These are phyloP conservation scores for Cyprinella venusta DNA, from an alignment of 2,797 vertebrate species.

Conservation along the genomic window DNA sequence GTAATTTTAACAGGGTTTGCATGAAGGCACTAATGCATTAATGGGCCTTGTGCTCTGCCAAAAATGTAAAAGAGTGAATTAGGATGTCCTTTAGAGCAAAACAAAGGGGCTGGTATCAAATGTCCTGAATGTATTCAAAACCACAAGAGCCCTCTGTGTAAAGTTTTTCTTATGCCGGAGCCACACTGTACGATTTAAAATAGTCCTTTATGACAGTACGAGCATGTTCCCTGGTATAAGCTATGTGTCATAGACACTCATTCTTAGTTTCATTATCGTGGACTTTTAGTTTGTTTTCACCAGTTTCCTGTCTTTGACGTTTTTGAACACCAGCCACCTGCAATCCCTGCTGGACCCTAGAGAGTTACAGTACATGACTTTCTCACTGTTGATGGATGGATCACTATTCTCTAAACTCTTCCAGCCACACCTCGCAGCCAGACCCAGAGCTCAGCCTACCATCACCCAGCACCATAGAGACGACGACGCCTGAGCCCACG, in stretches of 20 bases:
- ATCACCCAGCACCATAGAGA: not conserved
- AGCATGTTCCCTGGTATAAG: too few species aligned
- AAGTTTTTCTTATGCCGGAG: not conserved
- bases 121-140: slow-evolving; percentile 9
- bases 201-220: not conserved
- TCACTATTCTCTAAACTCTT: not conserved
- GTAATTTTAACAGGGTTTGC: slow-evolving; percentile 11
- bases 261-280: too few species aligned
- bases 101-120: slow-evolving; percentile 12
- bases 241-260: too few species aligned
- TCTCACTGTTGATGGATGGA: not conserved
- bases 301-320: too few species aligned
- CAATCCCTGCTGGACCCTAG: not conserved
- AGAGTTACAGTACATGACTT: too few species aligned
- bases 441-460: not conserved
- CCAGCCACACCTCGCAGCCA: not conserved
- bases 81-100: not conserved
- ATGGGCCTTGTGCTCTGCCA: slow-evolving; percentile 17
- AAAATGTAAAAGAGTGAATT: slow-evolving; percentile 27
- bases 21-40: slow-evolving; percentile 13
- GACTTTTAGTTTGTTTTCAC: too few species aligned
- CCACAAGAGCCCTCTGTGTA: not conserved
- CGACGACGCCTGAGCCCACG: not conserved
- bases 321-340: too few species aligned
- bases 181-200: not conserved